Conservation (phyloP, 1,140 invertebrate genomes). For the Plutomurus gul region DNA sequence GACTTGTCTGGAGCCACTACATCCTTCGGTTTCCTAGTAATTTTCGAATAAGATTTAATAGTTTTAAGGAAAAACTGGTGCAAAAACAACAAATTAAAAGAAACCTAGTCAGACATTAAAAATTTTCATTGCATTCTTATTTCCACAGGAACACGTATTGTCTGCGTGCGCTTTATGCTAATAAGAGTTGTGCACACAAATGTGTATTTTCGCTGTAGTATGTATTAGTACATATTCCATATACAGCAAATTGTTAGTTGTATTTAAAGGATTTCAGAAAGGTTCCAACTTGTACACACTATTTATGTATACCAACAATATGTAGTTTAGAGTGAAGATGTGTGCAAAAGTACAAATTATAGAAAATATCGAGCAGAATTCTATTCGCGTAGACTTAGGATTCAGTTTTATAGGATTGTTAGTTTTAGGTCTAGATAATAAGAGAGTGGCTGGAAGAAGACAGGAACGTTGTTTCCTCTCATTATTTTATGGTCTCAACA, state of each 20-base stretch:
- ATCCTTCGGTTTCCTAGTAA: neutral
- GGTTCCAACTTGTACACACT: too few species aligned
- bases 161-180: too few species aligned
- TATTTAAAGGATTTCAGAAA: too few species aligned
- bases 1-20: neutral
- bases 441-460: neutral
- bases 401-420: conserved; percentile 12
- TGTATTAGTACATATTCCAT: too few species aligned
- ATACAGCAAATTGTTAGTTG: too few species aligned
- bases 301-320: too few species aligned
- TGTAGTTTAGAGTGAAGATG: too few species aligned
- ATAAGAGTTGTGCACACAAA: too few species aligned
- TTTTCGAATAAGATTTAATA: neutral
- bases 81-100: conserved; percentile 10
- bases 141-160: too few species aligned
- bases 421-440: conserved; percentile 16
- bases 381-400: neutral
- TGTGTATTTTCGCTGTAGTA: too few species aligned
- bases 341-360: conserved; percentile 4
- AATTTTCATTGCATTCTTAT: too few species aligned
- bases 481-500: too few species aligned
- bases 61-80: neutral
- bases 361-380: neutral
- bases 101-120: neutral
- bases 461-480: neutral